Evolutionary conservation across 2,888 invertebrate genomes (phyloP).

Genomic region (Agrenia bidenticulata): DNA sequence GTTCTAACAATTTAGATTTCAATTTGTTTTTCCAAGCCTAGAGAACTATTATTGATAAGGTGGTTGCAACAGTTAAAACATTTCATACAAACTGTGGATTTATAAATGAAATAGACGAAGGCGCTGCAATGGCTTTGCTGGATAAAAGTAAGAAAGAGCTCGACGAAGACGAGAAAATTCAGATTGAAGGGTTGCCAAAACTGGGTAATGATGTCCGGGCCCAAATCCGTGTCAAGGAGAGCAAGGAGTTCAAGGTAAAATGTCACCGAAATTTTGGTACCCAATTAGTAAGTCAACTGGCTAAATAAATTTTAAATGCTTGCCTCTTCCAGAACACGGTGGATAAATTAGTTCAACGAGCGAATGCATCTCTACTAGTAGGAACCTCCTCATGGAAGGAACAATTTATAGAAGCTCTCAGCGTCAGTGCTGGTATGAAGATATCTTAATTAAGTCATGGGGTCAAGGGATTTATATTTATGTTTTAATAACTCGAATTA

Average conservation of each 20-base stretch:
- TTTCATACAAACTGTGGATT: constrained; percentile 11
- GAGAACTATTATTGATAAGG: neutral
- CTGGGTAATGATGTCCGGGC: constrained; percentile 83
- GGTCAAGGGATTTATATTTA: constrained; percentile 2
- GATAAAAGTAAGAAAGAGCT: constrained; percentile 61
- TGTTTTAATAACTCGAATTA: constrained; percentile 53
- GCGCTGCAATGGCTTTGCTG: constrained; percentile 46
- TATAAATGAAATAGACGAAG: constrained; percentile 33
- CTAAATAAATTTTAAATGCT: neutral
- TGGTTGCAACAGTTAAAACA: neutral
- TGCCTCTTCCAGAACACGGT: constrained; percentile 72
- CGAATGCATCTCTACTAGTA: constrained; percentile 86
- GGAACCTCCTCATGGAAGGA: constrained; percentile 99
- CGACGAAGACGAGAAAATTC: constrained; percentile 79
- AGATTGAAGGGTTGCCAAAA: constrained; percentile 86
- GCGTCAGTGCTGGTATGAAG: constrained; percentile 78
- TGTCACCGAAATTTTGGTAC: too few relatives aligned
- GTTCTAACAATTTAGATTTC: too few relatives aligned
- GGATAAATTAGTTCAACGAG: constrained; percentile 95
- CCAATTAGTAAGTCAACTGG: too few relatives aligned
- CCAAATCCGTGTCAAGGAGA: constrained; percentile 91
- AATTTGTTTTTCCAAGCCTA: too few relatives aligned
- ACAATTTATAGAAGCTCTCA: constrained; percentile 95
- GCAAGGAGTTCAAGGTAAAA: constrained; percentile 98
- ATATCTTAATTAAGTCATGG: neutral